A percentile compares a stretch with the other conserved stretches of the same genome.
phyloP scores from a whole-genome alignment of 2,888 invertebrate species.

The Phytoseiulus persimilis region DNA sequence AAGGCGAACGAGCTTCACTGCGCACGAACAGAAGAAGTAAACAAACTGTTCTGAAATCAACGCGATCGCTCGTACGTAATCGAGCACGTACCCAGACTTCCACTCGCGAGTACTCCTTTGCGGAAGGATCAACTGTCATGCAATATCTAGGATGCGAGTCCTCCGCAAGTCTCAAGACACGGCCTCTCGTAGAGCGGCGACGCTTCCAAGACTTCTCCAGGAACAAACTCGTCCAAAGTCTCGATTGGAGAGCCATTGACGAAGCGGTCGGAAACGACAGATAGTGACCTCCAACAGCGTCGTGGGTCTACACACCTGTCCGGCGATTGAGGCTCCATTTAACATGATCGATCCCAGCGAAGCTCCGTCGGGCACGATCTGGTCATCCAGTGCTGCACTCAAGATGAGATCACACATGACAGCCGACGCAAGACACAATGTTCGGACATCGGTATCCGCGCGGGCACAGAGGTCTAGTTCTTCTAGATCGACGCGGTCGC shows the following conservation, averaged over 20 bases:
- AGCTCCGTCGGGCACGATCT: slow-evolving; percentile 35
- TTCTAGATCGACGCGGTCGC: background rate
- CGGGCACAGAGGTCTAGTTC: background rate
- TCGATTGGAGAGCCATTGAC: background rate
- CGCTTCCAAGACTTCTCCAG: too few species aligned
- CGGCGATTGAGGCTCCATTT: slow-evolving; percentile 27
- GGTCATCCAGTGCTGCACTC: slow-evolving; percentile 19
- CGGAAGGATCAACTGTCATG: too few species aligned
- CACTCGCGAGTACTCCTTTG: too few species aligned
- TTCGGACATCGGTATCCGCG: background rate
- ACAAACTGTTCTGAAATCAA: background rate
- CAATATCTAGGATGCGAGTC: too few species aligned
- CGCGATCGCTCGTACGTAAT: background rate
- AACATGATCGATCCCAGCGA: slow-evolving; percentile 16
- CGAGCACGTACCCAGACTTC: too few species aligned
- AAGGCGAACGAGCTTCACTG: background rate
- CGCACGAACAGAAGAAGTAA: background rate
- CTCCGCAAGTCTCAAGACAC: too few species aligned
- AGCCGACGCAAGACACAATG: background rate
- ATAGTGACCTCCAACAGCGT: background rate
- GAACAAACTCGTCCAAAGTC: background rate
- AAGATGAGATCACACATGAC: background rate
- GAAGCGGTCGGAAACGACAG: background rate
- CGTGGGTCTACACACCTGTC: slow-evolving; percentile 12
- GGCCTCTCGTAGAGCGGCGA: too few species aligned